phyloP scores from a whole-genome alignment of 1,140 invertebrate genomes.

The Drosophila subpulchrella region DNA sequence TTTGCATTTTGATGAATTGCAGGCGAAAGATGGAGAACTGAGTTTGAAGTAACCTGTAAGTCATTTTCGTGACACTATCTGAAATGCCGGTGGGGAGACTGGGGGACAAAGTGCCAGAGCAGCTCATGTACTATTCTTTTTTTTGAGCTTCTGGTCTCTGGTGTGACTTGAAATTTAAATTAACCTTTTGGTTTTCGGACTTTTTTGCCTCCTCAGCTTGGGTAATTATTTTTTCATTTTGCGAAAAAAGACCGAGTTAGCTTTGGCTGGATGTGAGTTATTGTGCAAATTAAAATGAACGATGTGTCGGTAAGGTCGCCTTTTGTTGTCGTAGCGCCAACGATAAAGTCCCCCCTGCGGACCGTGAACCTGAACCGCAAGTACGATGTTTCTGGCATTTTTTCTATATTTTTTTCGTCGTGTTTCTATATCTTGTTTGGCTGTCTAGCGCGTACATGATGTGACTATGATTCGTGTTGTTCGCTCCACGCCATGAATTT shows the following conservation, averaged over 20 bases:
- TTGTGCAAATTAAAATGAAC: conserved; percentile 82
- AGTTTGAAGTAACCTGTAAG: conserved; percentile 65
- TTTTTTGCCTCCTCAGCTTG: conserved; percentile 32
- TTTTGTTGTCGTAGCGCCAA: conserved; percentile 72
- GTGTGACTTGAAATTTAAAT: conserved; percentile 84
- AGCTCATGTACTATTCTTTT: conserved; percentile 33
- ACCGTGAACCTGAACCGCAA: conserved; percentile 37
- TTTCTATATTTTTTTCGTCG: conserved; percentile 2
- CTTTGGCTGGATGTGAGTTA: conserved; percentile 58
- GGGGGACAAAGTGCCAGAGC: conserved; percentile 25
- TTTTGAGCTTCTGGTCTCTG: conserved; percentile 32
- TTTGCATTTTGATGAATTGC: conserved; percentile 84
- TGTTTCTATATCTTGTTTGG: conserved; percentile 40
- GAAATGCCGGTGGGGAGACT: neutral
- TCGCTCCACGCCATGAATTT: conserved; percentile 41
- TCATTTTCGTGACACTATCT: conserved; percentile 77
- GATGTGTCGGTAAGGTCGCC: conserved; percentile 77
- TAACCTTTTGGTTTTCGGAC: conserved; percentile 44
- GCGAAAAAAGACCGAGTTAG: conserved; percentile 37
- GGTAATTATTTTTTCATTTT: conserved; percentile 53
- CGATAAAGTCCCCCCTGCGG: conserved; percentile 17
- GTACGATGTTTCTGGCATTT: conserved; percentile 35
- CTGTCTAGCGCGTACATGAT: conserved; percentile 45
- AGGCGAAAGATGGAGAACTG: conserved; percentile 44
- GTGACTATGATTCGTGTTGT: conserved; percentile 52